Conservation (phyloP, 1,140 invertebrate species). For the Musca vetustissima region DNA sequence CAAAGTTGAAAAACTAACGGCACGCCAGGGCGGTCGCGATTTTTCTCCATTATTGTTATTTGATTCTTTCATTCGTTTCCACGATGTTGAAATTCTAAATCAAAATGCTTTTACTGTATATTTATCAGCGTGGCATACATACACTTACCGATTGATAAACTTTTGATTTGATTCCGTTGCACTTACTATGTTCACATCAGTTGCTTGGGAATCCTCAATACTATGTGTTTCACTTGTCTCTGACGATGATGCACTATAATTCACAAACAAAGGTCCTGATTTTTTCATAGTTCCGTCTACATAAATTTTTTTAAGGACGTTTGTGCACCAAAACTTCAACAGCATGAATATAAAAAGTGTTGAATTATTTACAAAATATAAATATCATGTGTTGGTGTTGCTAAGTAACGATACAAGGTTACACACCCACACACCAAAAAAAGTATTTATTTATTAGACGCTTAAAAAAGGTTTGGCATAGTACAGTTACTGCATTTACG, state of each 20-base stretch:
- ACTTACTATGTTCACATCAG: background rate
- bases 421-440: too few relatives aligned
- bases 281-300: too few relatives aligned
- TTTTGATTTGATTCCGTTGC: background rate
- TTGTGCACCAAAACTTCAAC: too few relatives aligned
- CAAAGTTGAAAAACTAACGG: slow-evolving; percentile 50
- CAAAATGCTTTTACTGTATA: background rate
- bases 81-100: slow-evolving; percentile 41
- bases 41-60: slow-evolving; percentile 41
- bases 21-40: slow-evolving; percentile 50
- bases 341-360: too few relatives aligned
- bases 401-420: too few relatives aligned
- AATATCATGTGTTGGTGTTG: too few relatives aligned
- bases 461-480: too few relatives aligned
- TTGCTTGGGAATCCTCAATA: slow-evolving; percentile 37
- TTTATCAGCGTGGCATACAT: background rate
- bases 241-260: slow-evolving; percentile 48
- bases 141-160: background rate
- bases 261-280: slow-evolving; percentile 33
- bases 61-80: slow-evolving; percentile 50
- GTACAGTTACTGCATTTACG: too few relatives aligned
- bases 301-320: too few relatives aligned
- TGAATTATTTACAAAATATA: too few relatives aligned
- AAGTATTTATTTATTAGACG: too few relatives aligned
- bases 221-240: slow-evolving; percentile 51